phyloP scores from a whole-genome alignment of 2,797 vertebrate genomes.

The Alcedo quadribrachys region DNA sequence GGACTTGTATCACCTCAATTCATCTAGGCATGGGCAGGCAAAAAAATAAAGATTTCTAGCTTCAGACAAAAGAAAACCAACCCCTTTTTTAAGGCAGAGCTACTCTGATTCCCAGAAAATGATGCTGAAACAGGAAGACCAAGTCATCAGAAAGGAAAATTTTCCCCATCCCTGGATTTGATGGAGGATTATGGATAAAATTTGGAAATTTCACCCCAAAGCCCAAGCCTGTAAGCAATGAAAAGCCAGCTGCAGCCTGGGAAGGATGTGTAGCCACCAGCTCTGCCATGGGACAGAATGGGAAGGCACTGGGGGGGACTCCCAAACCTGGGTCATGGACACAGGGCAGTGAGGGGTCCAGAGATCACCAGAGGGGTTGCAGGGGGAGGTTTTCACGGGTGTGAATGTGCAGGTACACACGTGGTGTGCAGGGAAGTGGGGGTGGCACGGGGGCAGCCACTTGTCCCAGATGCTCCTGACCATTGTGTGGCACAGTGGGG shows the following conservation, averaged over 20 bases:
- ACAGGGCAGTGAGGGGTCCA: no score
- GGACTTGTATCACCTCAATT: accelerated
- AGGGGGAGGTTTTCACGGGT: no score
- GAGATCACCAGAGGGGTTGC: no score
- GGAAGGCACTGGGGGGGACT: no score
- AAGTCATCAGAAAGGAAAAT: neutral
- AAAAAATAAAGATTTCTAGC: neutral
- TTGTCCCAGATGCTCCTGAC: neutral
- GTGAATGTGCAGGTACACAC: no score
- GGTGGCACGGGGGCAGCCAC: neutral
- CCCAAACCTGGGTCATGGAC: no score
- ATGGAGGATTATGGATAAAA: neutral
- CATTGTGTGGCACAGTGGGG: neutral
- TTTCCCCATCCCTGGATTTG: neutral
- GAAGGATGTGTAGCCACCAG: neutral
- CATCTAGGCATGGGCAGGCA: neutral
- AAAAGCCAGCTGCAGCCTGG: neutral
- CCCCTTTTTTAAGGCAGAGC: neutral
- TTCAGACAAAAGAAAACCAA: neutral
- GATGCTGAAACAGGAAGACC: neutral
- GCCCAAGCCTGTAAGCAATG: neutral
- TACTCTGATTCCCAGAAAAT: neutral
- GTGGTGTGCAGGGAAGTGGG: neutral
- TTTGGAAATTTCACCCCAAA: neutral
- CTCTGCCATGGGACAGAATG: neutral